Evolutionary conservation across 2,888 invertebrate species (phyloP), one percentile per base, ranked within the genome.

Genomic region (Lepidochrysops patricia): DNA sequence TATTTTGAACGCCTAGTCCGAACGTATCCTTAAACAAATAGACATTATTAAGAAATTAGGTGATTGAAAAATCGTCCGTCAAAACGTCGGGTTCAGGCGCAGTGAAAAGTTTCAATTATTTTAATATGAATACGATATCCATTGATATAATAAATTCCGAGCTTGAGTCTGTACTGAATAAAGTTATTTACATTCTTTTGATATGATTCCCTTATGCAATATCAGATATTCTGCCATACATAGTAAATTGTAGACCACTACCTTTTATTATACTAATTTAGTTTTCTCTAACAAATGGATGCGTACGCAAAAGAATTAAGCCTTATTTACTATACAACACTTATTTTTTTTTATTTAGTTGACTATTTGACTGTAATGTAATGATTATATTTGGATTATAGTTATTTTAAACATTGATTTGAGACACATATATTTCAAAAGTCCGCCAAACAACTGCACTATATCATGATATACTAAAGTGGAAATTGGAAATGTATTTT

Each of bases 201-300:
- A 82, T 82, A 82, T 81, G 82, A 76, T 62, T 73, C 58, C 62
- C 68, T 74, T 76, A 71, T 61, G 68, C 59, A 61, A 62, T 73
- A 79, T 80, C 79, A 74, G 80, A 79, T 80, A 72, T 67, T 66
- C 48, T 56, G 43, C 37, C 34, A 57, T 60, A 34, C 26, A 50
- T 50, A 34, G 27, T 49, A 58, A 58, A 52, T 13, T 32, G 32
- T 49, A 58, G 29, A 54, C 54, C 27, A 27, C 27, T 52, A 26
- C 27, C 9, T 54, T 54, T 25, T 12, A 7, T 43, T 12, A 29
- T 54, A 32, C 54, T 54, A 54, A 54, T 29, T 19, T 54, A 19
- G 32, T 29, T 54, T 32, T 6, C 12, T 15, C 23, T 54, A 54
- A 32, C 15, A 5, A 32, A 54, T 9, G 15, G 52, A 52, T 32